Evolutionary conservation across 2,113 vertebrate genomes (phyloP).

Genomic region (Coryphaenoides rupestris): DNA sequence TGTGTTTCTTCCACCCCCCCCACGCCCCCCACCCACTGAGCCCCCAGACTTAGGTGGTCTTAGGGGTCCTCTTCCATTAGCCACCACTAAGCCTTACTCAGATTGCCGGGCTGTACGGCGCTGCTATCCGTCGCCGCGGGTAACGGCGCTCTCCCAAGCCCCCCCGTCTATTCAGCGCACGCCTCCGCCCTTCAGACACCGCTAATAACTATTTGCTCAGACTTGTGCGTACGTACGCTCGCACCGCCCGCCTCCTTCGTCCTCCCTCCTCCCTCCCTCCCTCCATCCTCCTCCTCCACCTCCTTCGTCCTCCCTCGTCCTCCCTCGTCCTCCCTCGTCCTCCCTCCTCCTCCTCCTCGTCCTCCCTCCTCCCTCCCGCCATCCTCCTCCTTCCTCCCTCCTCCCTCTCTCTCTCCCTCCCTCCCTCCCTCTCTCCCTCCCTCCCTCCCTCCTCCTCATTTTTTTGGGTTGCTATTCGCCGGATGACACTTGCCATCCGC

Average conservation of each 20-base stretch:
- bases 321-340: background rate
- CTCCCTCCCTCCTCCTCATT: background rate
- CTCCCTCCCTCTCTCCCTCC: background rate
- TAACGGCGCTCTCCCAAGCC: conserved; percentile 49
- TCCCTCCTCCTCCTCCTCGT: conserved; percentile 12
- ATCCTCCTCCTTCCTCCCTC: background rate
- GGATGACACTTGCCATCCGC: no score
- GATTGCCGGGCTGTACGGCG: conserved; percentile 58
- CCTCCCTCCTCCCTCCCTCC: conserved; percentile 13
- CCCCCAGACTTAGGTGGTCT: conserved; percentile 6
- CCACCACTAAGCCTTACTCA: conserved; percentile 59
- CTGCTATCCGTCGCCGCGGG: conserved; percentile 45
- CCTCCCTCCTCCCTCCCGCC: background rate
- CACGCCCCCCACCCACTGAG: background rate
- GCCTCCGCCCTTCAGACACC: conserved; percentile 61
- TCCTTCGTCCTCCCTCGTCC: background rate
- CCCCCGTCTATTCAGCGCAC: conserved; percentile 67
- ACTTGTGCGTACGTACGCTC: conserved; percentile 65
- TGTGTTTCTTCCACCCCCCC: background rate
- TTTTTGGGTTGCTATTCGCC: no score
- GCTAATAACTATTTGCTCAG: conserved; percentile 74
- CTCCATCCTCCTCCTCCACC: background rate
- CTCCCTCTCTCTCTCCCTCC: conserved; percentile 13
- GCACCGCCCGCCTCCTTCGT: no score
- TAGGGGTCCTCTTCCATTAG: conserved; percentile 56